Conservation (phyloP, 2,888 invertebrate genomes). For the Eledona agricola region DNA sequence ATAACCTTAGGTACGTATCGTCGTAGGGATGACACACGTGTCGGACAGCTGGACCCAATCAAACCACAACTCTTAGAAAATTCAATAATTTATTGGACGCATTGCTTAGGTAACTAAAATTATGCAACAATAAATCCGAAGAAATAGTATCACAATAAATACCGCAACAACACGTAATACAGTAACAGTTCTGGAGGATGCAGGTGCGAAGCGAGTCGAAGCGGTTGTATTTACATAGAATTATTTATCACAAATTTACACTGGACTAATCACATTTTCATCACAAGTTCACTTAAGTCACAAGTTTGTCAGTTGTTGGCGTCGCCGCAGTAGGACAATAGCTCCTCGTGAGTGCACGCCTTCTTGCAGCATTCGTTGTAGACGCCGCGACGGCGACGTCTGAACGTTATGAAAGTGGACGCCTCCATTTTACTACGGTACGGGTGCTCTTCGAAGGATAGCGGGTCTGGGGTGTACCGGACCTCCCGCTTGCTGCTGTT, state of each 20-base stretch:
- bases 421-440: constrained; percentile 47
- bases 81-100: constrained; percentile 28
- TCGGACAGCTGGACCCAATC: constrained; percentile 15
- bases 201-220: constrained; percentile 25
- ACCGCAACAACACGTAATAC: constrained; percentile 19
- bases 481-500: constrained; percentile 44
- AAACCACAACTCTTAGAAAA: constrained; percentile 7
- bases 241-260: constrained; percentile 25
- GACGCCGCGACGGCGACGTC: constrained; percentile 52
- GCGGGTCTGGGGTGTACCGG: constrained; percentile 52
- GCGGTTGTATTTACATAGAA: constrained; percentile 14
- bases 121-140: constrained; percentile 25
- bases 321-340: constrained; percentile 52
- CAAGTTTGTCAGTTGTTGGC: constrained; percentile 6
- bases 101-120: constrained; percentile 20
- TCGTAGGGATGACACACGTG: constrained; percentile 31
- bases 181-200: constrained; percentile 5
- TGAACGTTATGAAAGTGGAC: constrained; percentile 44
- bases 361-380: constrained; percentile 58
- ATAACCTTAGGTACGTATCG: constrained; percentile 38
- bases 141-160: constrained; percentile 27
- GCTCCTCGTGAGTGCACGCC: constrained; percentile 53
- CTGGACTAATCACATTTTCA: constrained; percentile 29
- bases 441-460: constrained; percentile 40
- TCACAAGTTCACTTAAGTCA: constrained; percentile 35